Conservation (phyloP, 2,113 vertebrate species). For the Nesospiza acunhae region DNA sequence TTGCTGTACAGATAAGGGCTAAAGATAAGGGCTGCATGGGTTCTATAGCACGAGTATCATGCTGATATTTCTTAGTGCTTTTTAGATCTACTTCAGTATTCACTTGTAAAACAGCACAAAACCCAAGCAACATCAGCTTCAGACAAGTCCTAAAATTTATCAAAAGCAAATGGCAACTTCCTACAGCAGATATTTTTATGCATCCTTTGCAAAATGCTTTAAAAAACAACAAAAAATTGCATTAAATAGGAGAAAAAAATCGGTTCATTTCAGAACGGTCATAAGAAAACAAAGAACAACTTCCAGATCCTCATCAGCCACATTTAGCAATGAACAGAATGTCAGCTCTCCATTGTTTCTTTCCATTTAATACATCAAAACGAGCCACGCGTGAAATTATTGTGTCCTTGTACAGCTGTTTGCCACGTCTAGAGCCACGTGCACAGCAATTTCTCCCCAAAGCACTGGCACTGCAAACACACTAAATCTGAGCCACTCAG, state of each 20-base stretch:
- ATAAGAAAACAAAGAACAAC: conserved; percentile 12
- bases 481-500: background rate
- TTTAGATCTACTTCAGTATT: background rate
- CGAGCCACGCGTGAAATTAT: background rate
- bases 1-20: accelerated
- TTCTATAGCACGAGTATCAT: accelerated
- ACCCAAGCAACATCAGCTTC: background rate
- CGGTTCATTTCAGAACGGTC: background rate
- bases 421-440: background rate
- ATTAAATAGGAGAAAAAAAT: background rate
- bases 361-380: conserved; percentile 28
- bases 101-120: background rate
- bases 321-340: conserved; percentile 20
- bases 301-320: conserved; percentile 9
- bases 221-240: background rate
- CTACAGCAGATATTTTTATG: background rate
- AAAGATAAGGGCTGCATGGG: background rate
- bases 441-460: background rate
- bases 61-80: background rate
- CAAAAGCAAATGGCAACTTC: background rate
- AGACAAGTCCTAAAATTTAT: background rate
- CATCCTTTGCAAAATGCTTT: background rate
- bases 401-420: conserved; percentile 35
- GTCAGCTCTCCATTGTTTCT: conserved; percentile 21
- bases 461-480: background rate